Evolutionary conservation across 2,113 vertebrate genomes (phyloP).

Genomic region (Okapia johnstoni): DNA sequence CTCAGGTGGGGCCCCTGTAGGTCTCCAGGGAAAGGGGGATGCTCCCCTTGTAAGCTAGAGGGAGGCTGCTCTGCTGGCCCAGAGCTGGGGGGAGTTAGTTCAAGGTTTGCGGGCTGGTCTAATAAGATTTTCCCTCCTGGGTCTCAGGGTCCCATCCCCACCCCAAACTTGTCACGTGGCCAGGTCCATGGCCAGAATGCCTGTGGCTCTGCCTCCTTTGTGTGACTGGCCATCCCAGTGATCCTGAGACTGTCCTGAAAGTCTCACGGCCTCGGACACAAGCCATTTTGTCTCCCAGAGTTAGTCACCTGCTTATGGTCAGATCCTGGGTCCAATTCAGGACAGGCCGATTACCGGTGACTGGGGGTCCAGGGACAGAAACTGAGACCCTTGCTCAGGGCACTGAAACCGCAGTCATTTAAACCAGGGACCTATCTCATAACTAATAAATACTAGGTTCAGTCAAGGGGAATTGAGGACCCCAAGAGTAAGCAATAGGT

Average conservation of each 20-base stretch:
- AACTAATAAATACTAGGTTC: background rate
- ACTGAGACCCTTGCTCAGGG: background rate
- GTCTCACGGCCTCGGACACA: background rate
- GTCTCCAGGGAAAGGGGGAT: background rate
- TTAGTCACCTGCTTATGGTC: background rate
- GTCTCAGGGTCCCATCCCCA: too few species aligned
- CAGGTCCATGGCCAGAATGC: background rate
- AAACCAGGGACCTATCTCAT: background rate
- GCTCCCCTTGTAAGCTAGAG: accelerated
- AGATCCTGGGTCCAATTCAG: background rate
- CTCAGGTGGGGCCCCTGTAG: background rate
- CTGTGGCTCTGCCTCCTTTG: too few species aligned
- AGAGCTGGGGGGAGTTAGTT: background rate
- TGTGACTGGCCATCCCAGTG: background rate
- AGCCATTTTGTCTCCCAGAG: background rate
- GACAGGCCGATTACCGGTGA: background rate
- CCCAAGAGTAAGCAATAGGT: background rate
- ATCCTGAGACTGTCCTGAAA: background rate
- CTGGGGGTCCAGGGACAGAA: accelerated
- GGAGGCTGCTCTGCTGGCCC: background rate
- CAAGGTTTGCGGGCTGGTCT: background rate
- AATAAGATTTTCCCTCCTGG: too few species aligned
- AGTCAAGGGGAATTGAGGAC: background rate
- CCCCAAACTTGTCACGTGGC: accelerated
- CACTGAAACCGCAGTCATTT: background rate